Evolutionary conservation across 2,113 vertebrate species (phyloP).

Genomic region (Emberiza fucata): DNA sequence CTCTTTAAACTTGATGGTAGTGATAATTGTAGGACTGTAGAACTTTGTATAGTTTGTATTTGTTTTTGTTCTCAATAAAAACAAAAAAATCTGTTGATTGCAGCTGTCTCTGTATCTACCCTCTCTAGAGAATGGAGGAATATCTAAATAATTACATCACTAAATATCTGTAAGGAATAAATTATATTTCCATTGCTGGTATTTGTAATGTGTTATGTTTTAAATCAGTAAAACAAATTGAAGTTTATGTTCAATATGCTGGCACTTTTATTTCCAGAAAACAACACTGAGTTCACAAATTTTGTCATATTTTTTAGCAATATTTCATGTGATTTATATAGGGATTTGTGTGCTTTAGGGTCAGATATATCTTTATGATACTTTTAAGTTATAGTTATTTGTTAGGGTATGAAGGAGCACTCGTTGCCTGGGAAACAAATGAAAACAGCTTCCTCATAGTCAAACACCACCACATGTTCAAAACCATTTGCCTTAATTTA

Average conservation of each 20-base stretch:
- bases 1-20: background rate
- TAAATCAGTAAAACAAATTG: slow-evolving; percentile 62
- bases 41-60: background rate
- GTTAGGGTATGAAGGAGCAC: background rate
- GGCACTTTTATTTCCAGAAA: slow-evolving; percentile 48
- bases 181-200: slow-evolving; percentile 54
- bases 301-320: background rate
- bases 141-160: slow-evolving; percentile 76
- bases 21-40: background rate
- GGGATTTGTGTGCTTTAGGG: slow-evolving; percentile 8
- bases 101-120: slow-evolving; percentile 49
- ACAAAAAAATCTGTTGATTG: slow-evolving; percentile 39
- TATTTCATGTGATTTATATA: slow-evolving; percentile 33
- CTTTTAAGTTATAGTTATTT: slow-evolving; percentile 18
- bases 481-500: slow-evolving; percentile 13
- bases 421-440: slow-evolving; percentile 40
- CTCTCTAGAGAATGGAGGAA: slow-evolving; percentile 35
- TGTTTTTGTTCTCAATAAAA: background rate
- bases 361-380: slow-evolving; percentile 30
- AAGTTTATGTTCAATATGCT: slow-evolving; percentile 46
- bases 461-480: background rate
- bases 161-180: slow-evolving; percentile 68
- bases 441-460: slow-evolving; percentile 39
- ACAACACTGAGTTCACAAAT: slow-evolving; percentile 6
- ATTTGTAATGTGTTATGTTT: slow-evolving; percentile 53